A percentile compares a stretch with the other conserved stretches of the same genome.
phyloP scores from a whole-genome alignment of 2,797 vertebrate species.

The Vespertilio murinus region DNA sequence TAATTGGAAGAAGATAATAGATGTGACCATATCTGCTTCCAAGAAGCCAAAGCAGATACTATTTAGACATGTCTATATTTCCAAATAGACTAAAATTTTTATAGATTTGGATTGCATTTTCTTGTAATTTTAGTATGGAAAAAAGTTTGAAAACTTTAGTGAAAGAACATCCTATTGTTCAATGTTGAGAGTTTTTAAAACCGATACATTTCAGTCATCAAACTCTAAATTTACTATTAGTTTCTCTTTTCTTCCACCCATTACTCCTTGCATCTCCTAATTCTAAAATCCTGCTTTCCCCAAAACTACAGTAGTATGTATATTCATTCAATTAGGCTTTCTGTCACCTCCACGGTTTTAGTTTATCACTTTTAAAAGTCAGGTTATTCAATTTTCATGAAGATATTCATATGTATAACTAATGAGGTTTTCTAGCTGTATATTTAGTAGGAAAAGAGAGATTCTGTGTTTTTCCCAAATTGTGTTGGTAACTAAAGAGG shows the following conservation, averaged over 20 bases:
- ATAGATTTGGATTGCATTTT: not conserved
- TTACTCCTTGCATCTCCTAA: not conserved
- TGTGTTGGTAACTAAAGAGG: not conserved
- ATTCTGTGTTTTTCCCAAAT: not conserved
- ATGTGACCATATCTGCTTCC: not conserved
- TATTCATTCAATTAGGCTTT: not conserved
- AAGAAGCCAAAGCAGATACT: not conserved
- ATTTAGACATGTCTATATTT: not conserved
- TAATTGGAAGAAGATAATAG: not conserved
- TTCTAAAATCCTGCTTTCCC: constrained; percentile 4
- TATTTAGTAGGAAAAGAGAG: constrained; percentile 4
- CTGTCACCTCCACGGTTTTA: not conserved
- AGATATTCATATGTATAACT: not conserved
- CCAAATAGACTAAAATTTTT: not conserved
- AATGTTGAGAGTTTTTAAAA: not conserved
- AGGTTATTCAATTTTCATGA: not conserved
- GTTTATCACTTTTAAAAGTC: not conserved
- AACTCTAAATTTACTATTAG: not conserved
- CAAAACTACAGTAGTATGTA: not conserved
- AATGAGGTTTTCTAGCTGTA: not conserved
- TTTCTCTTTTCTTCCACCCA: not conserved
- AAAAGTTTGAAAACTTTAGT: not conserved
- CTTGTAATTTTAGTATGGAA: not conserved
- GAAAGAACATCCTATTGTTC: not conserved
- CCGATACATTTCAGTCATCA: not conserved